These are phyloP conservation scores for Sebastes hopkinsi DNA, from an alignment of 2,797 vertebrate genomes.

Conservation along the genomic window DNA sequence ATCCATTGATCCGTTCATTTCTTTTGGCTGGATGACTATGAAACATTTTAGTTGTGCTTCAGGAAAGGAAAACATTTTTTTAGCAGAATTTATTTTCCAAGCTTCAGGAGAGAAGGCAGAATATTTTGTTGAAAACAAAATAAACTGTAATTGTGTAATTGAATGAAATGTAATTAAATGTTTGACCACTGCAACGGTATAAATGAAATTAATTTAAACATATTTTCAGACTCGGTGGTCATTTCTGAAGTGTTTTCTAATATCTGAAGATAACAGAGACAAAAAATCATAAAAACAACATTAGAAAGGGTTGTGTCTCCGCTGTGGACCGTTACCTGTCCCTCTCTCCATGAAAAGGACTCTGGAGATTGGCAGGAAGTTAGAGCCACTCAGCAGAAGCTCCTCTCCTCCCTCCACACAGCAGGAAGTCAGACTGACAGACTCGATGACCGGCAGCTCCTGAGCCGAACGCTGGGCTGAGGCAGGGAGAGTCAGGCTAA, in stretches of 20 bases:
- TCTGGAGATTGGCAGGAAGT: slow-evolving; percentile 91
- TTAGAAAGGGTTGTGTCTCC: not conserved
- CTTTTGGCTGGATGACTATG: not conserved
- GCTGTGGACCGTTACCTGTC: slow-evolving; percentile 77
- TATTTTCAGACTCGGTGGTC: not conserved
- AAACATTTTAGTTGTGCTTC: too few relatives aligned
- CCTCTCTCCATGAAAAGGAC: slow-evolving; percentile 93
- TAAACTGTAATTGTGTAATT: not conserved
- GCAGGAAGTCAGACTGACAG: slow-evolving; percentile 87
- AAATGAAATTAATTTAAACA: not conserved
- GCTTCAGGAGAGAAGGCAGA: not conserved
- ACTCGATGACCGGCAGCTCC: slow-evolving; percentile 92
- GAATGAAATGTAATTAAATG: not conserved
- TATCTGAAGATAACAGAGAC: not conserved
- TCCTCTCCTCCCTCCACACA: slow-evolving; percentile 90
- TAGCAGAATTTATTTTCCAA: not conserved
- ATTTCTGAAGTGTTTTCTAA: not conserved
- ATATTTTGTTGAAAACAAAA: not conserved
- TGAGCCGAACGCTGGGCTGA: slow-evolving; percentile 94
- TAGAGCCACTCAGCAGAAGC: slow-evolving; percentile 87
- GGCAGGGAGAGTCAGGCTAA: not conserved
- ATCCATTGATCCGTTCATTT: not conserved
- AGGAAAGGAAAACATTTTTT: not conserved
- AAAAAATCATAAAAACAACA: not conserved
- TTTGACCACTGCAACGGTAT: not conserved